Percentiles rank a stretch among this genome's conserved stretches.
phyloP scores from a whole-genome alignment of 92 coral and sea anemone species.

The Anthopleura xanthogrammica region DNA sequence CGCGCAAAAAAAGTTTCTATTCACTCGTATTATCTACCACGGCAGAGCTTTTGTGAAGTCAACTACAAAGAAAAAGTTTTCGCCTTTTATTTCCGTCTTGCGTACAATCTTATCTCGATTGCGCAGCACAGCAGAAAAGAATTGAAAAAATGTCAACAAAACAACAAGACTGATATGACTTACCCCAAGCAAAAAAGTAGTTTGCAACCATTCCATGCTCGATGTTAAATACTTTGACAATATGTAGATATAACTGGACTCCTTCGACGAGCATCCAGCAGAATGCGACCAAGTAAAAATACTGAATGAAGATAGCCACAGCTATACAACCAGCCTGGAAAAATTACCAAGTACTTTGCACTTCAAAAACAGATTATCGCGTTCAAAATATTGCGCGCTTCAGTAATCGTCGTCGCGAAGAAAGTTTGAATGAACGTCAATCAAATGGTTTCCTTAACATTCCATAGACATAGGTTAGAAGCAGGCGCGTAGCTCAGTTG shows the following conservation, averaged over 20 bases:
- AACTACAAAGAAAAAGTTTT: no score
- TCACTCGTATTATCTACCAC: no score
- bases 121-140: no score
- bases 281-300: conserved; percentile 54
- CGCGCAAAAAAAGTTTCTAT: no score
- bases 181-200: conserved; percentile 60
- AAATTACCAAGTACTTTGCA: neutral
- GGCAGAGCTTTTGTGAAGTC: no score
- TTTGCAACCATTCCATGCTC: conserved; percentile 37
- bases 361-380: neutral
- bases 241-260: conserved; percentile 40
- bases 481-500: no score
- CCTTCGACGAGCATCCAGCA: conserved; percentile 64
- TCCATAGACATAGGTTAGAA: no score
- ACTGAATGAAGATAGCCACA: conserved; percentile 49
- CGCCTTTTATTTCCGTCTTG: no score
- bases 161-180: neutral
- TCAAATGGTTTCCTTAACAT: no score
- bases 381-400: neutral
- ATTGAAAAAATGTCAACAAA: no score
- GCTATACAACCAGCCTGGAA: conserved; percentile 34
- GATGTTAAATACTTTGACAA: conserved; percentile 53
- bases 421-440: neutral
- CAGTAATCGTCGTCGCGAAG: neutral
- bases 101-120: no score